Evolutionary conservation across 2,797 vertebrate species (phyloP).

Genomic region (Rhynchotus rufescens): DNA sequence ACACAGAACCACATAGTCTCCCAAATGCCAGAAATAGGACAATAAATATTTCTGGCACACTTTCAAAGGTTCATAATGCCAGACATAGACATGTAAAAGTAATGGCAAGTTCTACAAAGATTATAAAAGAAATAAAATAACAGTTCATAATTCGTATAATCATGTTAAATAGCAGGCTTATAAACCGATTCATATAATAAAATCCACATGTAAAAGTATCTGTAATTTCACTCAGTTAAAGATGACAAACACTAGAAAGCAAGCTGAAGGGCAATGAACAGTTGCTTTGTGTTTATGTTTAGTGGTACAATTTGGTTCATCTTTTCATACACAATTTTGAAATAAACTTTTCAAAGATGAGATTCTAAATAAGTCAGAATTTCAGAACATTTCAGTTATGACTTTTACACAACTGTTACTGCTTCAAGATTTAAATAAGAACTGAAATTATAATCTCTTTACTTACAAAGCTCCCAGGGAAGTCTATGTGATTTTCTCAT

Average conservation of each 20-base stretch:
- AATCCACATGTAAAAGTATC: conserved; percentile 79
- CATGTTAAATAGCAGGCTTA: conserved; percentile 80
- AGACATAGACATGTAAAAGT: conserved; percentile 84
- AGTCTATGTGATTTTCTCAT: not conserved
- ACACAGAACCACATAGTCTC: conserved; percentile 66
- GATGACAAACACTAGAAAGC: conserved; percentile 77
- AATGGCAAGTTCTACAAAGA: conserved; percentile 83
- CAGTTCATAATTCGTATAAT: conserved; percentile 84
- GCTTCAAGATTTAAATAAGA: not conserved
- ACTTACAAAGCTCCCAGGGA: not conserved
- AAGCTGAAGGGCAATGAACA: conserved; percentile 50
- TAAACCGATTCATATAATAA: conserved; percentile 80
- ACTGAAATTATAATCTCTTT: not conserved
- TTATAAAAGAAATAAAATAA: conserved; percentile 85
- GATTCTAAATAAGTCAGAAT: conserved; percentile 17
- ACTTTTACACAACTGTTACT: not conserved
- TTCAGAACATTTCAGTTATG: conserved; percentile 16
- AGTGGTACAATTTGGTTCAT: conserved; percentile 10
- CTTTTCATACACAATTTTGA: not conserved
- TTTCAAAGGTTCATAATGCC: conserved; percentile 83
- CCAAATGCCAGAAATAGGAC: conserved; percentile 77
- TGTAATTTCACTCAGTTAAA: conserved; percentile 73
- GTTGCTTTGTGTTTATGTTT: conserved; percentile 61
- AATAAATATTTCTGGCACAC: conserved; percentile 84
- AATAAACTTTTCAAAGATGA: not conserved